Base-by-base conservation (phyloP, 92 coral and sea anemone species). In the Porites rus region DNA sequence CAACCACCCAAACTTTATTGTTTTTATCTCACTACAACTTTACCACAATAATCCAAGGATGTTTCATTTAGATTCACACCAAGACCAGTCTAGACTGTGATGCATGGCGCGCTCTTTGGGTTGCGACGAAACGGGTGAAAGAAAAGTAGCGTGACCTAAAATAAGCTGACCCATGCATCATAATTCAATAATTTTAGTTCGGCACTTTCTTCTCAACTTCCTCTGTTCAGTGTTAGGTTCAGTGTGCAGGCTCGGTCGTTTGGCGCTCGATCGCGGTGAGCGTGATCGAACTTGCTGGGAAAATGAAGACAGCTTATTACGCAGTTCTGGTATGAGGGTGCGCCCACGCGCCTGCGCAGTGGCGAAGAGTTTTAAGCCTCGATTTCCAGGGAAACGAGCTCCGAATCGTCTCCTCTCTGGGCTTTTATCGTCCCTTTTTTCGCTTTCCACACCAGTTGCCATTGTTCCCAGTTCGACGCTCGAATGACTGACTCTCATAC, bases 341-440 rank as follows among this genome's bases (percentile, higher is more conserved):
- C 96, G 89, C 72, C 99, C 93, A 63, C 96, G 93, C 69, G 93
- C 91, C 83, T 96, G 99, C 82, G 98, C 98, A 72, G 93, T 85
- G 68, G 95, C 95, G 71, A 97, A 97, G 14, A 95, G 69, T 79
- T 96, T 93, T 70, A 91, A 82, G 43, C 89, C 83, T 6, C 91
- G 83, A 71, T 88, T 92, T 31, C 92, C 93, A 7, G 91, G 87
- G 20, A 90, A 89, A 53, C 92, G 84, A 71, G 80, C 75, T 4
- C 89, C 69, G 52, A 89, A 69, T 2, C 95, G 87, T 51, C 87
- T 62, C 22, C 79, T 61, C 46, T 83, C 87, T 21, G 87, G 87
- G 72, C 78, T 81, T 58, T 18, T 24, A 11, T 83, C 87, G 63
- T 79, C 71, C 7, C 50, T 83, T 14, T 63, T 50, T 8, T 51